Conservation (phyloP, 2,113 vertebrate genomes). For the Phocoena phocoena region DNA sequence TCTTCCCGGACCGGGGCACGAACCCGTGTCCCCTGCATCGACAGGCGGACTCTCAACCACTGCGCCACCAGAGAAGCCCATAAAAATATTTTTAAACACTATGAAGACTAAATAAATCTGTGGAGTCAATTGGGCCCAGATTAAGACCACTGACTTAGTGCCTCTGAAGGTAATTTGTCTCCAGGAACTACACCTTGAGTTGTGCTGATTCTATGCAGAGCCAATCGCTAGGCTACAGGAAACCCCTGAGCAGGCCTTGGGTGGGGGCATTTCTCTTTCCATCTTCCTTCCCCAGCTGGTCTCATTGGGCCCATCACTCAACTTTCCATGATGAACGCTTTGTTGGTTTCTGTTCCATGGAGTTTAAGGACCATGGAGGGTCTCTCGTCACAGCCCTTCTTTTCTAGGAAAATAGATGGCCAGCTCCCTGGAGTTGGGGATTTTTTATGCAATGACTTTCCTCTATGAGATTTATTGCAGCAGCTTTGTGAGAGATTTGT, state of each 20-base stretch:
- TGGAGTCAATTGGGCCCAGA: too few species aligned
- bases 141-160: neutral
- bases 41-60: too few species aligned
- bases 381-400: constrained; percentile 55
- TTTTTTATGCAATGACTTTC: constrained; percentile 78
- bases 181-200: neutral
- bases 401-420: constrained; percentile 81
- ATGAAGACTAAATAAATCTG: neutral
- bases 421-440: constrained; percentile 55
- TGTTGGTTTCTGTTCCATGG: constrained; percentile 59
- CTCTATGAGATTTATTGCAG: constrained; percentile 81
- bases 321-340: constrained; percentile 65
- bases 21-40: too few species aligned
- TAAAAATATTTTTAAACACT: constrained; percentile 14
- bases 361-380: constrained; percentile 66
- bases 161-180: neutral
- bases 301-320: constrained; percentile 13
- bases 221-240: neutral
- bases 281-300: neutral
- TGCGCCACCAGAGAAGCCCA: too few species aligned
- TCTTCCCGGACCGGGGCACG: too few species aligned
- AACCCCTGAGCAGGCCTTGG: neutral
- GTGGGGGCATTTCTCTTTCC: neutral
- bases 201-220: neutral
- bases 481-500: constrained; percentile 84